A percentile compares a stretch with the other conserved stretches of the same genome.
These are phyloP conservation scores for Drosophila arizonae DNA, from an alignment of 1,140 invertebrate genomes.

Conservation along the genomic window DNA sequence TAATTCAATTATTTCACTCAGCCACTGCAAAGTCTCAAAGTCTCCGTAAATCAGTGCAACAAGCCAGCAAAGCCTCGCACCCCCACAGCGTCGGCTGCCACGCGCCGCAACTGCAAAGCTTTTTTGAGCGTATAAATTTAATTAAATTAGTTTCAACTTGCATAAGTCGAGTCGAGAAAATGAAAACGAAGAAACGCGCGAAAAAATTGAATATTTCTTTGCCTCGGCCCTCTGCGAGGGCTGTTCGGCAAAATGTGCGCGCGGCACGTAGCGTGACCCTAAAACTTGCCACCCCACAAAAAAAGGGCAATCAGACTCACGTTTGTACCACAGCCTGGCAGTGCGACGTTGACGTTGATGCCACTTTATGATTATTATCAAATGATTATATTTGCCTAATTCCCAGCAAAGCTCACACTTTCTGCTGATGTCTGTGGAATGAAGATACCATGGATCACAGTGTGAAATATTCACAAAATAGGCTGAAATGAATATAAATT, in stretches of 20 bases:
- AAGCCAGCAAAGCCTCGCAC: neutral
- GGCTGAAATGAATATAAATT: neutral
- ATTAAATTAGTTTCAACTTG: conserved; percentile 53
- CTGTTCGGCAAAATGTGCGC: neutral
- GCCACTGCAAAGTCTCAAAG: neutral
- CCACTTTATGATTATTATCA: conserved; percentile 48
- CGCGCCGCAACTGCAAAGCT: conserved; percentile 34
- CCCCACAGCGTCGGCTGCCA: conserved; percentile 18
- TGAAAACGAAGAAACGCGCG: neutral
- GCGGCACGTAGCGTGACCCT: neutral
- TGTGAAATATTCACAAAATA: neutral
- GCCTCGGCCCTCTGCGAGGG: neutral
- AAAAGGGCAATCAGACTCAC: neutral
- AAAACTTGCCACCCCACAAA: neutral
- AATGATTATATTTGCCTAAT: conserved; percentile 40
- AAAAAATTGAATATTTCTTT: conserved; percentile 33
- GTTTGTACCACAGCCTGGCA: neutral
- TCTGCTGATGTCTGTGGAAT: conserved; percentile 20
- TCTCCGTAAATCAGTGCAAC: conserved; percentile 30
- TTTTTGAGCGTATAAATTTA: conserved; percentile 55
- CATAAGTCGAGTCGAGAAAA: conserved; percentile 17
- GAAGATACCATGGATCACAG: neutral
- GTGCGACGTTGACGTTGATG: conserved; percentile 23
- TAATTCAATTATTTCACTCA: conserved; percentile 47
- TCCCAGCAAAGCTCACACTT: conserved; percentile 23